Evolutionary conservation across 2,888 invertebrate species (phyloP).

Genomic region (Dolomedes plantarius): DNA sequence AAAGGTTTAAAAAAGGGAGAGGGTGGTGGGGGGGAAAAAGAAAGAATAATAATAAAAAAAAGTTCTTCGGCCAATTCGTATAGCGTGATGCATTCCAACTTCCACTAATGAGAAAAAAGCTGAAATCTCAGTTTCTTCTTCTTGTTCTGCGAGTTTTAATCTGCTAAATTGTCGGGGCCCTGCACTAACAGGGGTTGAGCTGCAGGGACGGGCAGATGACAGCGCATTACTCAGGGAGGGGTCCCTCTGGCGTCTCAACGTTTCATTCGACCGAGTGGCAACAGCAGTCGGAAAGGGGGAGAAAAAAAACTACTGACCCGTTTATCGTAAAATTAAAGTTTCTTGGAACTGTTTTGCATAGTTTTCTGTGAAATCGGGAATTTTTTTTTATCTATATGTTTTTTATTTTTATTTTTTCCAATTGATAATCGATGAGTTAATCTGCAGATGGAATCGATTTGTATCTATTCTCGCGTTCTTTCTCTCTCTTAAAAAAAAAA

Average conservation of each 20-base stretch:
- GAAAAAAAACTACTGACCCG: constrained; percentile 2
- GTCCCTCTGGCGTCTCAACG: constrained; percentile 32
- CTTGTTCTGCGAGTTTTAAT: constrained; percentile 54
- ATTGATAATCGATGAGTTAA: constrained; percentile 6
- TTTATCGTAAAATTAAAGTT: constrained; percentile 14
- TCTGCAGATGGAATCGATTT: constrained; percentile 1
- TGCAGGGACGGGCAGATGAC: constrained; percentile 42
- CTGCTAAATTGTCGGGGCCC: constrained; percentile 65
- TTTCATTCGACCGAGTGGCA: constrained; percentile 40
- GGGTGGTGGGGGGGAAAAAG: neutral
- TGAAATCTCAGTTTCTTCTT: constrained; percentile 24
- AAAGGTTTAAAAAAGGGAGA: too few species aligned
- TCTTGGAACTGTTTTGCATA: constrained; percentile 4
- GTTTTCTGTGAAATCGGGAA: neutral
- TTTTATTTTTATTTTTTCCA: neutral
- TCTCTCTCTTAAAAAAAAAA: too few species aligned
- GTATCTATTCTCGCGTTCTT: neutral
- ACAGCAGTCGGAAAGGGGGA: constrained; percentile 12
- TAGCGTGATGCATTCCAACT: constrained; percentile 19
- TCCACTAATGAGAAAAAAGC: constrained; percentile 61
- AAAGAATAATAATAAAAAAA: neutral
- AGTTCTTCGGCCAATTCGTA: neutral
- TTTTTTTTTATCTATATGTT: neutral
- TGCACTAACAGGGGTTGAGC: neutral
- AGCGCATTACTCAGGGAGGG: constrained; percentile 66